Base-by-base conservation (phyloP, 2,113 vertebrate genomes). In the Pygoscelis adeliae region DNA sequence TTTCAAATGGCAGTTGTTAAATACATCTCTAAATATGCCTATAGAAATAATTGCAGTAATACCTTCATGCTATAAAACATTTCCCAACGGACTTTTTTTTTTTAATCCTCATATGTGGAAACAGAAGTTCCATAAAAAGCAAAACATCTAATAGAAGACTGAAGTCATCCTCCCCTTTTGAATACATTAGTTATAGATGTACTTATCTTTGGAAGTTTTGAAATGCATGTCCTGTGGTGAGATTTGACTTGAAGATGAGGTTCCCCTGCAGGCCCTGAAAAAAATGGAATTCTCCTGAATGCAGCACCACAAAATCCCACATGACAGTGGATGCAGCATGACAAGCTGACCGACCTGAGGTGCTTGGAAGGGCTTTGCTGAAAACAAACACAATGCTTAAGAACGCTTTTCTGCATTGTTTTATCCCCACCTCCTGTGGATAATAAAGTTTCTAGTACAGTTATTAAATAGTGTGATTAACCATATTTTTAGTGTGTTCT, bases 1-100 rank as follows among this genome's bases (percentile, higher is more conserved):
- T 96, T 91, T 71, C 50, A 78, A 71, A 83, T 83, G 58, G 42
- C 10, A 42, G 50, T 81, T 71, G 32, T 88, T 92, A 90, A 94
- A 87, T 89, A 59, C 13, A 40, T 78, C 52, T 81, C 59, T 61
- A 66, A 83, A 50, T 62, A 55, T 27, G 55, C 53, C 47, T 81
- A 42, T 62, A 74, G 83, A 95, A 92, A 81, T 81, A 90, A 62
- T 71, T 91, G 38, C 36, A 34, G 30, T 74, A 74, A 70, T 77
- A 53, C n/a, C 88, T 93, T 82, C 32, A 72, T 72, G 65, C 76
- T 91, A 69, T 47, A 61, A 84, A 87, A 40, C 5, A 53, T 67
- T 92, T 97, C 83, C 50, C 72, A 55, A 2, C 58, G 47, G 87
- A 52, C 20, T 59, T 53, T 15, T 22, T 53, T 15, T 22, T 63